phyloP scores from a whole-genome alignment of 2,113 vertebrate species.

The Neodontobutis hainanensis region DNA sequence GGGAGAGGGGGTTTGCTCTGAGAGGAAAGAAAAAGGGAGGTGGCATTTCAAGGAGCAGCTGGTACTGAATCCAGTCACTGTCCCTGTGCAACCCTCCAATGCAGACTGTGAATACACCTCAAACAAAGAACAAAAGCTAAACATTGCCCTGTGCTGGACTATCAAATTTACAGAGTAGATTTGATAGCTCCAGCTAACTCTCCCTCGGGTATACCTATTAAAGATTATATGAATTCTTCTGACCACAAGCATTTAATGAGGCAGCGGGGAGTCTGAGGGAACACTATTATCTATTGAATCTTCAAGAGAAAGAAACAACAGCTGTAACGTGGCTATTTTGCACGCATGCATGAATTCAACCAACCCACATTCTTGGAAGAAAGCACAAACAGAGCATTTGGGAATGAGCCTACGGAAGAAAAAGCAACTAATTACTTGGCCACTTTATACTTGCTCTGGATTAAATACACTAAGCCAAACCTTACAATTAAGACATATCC shows the following conservation, averaged over 20 bases:
- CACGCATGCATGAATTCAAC: constrained; percentile 11
- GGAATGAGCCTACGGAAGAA: constrained; percentile 1
- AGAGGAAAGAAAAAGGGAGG: constrained; percentile 31
- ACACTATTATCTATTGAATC: constrained; percentile 71
- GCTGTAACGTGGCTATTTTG: constrained; percentile 55
- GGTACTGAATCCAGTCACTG: constrained; percentile 73
- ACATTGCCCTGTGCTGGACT: constrained; percentile 35
- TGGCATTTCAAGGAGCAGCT: constrained; percentile 73
- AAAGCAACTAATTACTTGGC: neutral
- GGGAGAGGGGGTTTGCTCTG: constrained; percentile 23
- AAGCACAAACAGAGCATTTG: neutral
- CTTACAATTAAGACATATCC: too few species aligned
- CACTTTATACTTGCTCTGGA: too few species aligned
- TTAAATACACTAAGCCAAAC: neutral
- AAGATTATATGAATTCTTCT: constrained; percentile 74
- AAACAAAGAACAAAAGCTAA: constrained; percentile 49
- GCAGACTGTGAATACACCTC: constrained; percentile 36
- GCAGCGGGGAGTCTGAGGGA: constrained; percentile 61
- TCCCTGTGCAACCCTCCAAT: constrained; percentile 63
- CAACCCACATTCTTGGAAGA: constrained; percentile 7
- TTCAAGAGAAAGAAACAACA: constrained; percentile 60
- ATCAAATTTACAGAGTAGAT: constrained; percentile 57
- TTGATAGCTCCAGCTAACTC: constrained; percentile 43
- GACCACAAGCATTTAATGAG: constrained; percentile 76
- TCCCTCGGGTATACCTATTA: constrained; percentile 73